Evolutionary conservation across 2,888 invertebrate species (phyloP).

Genomic region (Lacanobia oleracea): DNA sequence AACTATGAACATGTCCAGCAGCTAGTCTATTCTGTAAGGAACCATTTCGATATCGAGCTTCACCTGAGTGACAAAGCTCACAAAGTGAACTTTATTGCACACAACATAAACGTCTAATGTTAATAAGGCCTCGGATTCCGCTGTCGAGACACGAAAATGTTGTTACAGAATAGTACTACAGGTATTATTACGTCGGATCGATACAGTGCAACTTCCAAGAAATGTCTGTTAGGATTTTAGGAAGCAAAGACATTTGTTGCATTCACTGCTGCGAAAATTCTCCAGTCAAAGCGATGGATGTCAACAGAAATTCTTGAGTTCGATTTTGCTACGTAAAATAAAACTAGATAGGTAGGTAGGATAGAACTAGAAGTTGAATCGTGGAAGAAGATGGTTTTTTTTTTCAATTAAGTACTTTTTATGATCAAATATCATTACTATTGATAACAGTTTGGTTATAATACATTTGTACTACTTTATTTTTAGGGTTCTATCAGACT

Average conservation of each 20-base stretch:
- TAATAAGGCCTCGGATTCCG: too few relatives aligned
- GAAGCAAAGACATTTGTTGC: slow-evolving; percentile 4
- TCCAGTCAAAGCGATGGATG: not conserved
- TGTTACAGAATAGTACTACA: too few relatives aligned
- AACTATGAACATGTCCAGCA: not conserved
- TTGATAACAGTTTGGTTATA: not conserved
- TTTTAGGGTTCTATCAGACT: too few relatives aligned
- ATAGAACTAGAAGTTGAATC: not conserved
- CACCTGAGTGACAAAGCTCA: too few relatives aligned
- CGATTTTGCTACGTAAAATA: not conserved
- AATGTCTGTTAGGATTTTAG: slow-evolving; percentile 1
- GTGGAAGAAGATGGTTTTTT: too few relatives aligned
- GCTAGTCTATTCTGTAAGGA: too few relatives aligned
- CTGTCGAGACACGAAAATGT: too few relatives aligned
- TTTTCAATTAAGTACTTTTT: not conserved
- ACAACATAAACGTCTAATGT: too few relatives aligned
- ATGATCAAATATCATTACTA: too few relatives aligned
- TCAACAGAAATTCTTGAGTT: not conserved
- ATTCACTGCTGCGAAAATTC: not conserved
- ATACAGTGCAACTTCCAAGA: slow-evolving; percentile 16
- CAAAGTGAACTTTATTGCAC: too few relatives aligned
- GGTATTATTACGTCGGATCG: too few relatives aligned
- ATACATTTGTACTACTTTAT: not conserved
- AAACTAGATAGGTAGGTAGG: not conserved
- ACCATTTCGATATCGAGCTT: too few relatives aligned